Base-by-base conservation (phyloP, 1,140 invertebrate genomes). In the Lanistes nyassanus region DNA sequence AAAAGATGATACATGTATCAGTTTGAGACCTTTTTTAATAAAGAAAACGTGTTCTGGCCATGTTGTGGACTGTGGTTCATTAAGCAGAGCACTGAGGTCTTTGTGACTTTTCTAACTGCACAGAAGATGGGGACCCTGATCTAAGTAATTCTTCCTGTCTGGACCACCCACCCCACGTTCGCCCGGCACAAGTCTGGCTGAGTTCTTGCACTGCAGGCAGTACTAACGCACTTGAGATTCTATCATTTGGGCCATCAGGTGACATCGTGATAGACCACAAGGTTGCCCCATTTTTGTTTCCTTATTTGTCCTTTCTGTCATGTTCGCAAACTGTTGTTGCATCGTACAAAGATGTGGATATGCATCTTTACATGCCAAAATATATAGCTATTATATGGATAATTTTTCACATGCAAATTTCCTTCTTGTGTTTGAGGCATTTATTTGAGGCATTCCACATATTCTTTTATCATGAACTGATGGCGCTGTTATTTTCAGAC, bases 401-500 rank as follows among this genome's bases (percentile, higher is more conserved):
- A n/a, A n/a, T n/a, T n/a, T n/a, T n/a, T n/a, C n/a, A n/a, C n/a
- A n/a, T n/a, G n/a, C n/a, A n/a, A n/a, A n/a, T n/a, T n/a, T n/a
- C n/a, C n/a, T n/a, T n/a, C n/a, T n/a, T n/a, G n/a, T n/a, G n/a
- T n/a, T n/a, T n/a, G n/a, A n/a, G n/a, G n/a, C n/a, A n/a, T n/a
- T n/a, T n/a, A n/a, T n/a, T n/a, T n/a, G n/a, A n/a, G n/a, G n/a
- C n/a, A n/a, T n/a, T n/a, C n/a, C n/a, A n/a, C n/a, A n/a, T n/a
- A n/a, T n/a, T n/a, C n/a, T n/a, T n/a, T n/a, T n/a, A n/a, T n/a
- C n/a, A n/a, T n/a, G 29, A 29, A 58, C 21, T 58, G 7, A 60
- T 31, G 23, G 4, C 39, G 7, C 37, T 68, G 11, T 53, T 55
- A 56, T 60, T 74, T 78, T 64, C 72, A 82, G 81, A 79, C 79